phyloP scores from a whole-genome alignment of 2,797 vertebrate species.

The Phalloptychus januarius region DNA sequence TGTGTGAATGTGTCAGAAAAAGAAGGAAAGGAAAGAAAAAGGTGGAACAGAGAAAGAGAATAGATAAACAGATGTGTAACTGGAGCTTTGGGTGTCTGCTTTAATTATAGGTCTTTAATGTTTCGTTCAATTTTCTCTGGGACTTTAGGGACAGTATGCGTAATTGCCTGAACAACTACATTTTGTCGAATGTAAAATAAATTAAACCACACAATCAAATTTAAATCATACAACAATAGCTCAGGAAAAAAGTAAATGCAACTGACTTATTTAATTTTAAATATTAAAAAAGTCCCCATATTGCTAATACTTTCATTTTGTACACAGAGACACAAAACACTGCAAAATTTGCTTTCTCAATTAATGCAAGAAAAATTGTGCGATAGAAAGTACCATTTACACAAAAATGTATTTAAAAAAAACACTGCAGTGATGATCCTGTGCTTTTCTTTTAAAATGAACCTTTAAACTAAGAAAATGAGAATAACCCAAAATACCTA shows the following conservation, averaged over 20 bases:
- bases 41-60: not conserved
- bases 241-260: not conserved
- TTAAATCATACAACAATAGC: not conserved
- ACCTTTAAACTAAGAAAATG: not conserved
- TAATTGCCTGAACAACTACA: not conserved
- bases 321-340: not conserved
- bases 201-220: not conserved
- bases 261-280: not conserved
- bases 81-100: not conserved
- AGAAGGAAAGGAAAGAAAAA: not conserved
- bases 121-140: not conserved
- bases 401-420: not conserved
- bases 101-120: not conserved
- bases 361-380: not conserved
- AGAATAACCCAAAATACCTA: not conserved
- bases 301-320: not conserved
- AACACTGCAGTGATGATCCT: not conserved
- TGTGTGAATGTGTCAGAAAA: conserved; percentile 18
- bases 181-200: not conserved
- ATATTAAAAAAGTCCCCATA: not conserved
- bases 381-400: not conserved
- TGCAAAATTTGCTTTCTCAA: not conserved
- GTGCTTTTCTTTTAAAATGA: not conserved
- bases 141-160: no score
- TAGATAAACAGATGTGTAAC: not conserved